Evolutionary conservation across 2,888 invertebrate genomes (phyloP).

Genomic region (Acanthoscelides obtectus): DNA sequence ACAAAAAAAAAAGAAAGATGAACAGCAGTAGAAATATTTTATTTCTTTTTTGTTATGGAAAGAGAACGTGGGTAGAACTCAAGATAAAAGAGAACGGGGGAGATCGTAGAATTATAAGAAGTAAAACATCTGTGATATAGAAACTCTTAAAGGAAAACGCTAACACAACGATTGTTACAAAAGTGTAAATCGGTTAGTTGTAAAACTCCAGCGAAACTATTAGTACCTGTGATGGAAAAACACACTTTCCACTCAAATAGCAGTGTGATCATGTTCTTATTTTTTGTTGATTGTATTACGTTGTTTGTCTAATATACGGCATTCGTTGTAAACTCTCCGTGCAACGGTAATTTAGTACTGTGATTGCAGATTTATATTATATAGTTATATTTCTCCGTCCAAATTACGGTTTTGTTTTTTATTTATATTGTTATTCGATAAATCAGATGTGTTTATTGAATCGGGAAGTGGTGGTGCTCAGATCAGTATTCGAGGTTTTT

Average conservation of each 20-base stretch:
- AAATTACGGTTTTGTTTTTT: background rate
- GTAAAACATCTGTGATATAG: slow-evolving; percentile 50
- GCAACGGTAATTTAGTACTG: background rate
- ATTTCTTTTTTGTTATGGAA: background rate
- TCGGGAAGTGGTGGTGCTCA: too few species aligned
- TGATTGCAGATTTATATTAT: background rate
- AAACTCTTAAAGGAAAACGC: slow-evolving; percentile 25
- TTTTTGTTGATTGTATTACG: background rate
- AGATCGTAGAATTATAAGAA: slow-evolving; percentile 32
- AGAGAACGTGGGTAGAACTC: background rate
- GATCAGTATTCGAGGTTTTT: too few species aligned
- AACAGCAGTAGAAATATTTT: background rate
- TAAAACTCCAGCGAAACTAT: background rate
- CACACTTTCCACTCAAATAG: background rate
- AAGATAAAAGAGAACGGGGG: background rate
- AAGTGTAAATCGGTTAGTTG: background rate
- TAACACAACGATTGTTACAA: slow-evolving; percentile 37
- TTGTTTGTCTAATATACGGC: background rate
- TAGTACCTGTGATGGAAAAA: background rate
- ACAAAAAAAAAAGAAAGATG: background rate
- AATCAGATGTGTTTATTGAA: too few species aligned
- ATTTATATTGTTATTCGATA: too few species aligned
- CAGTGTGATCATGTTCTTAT: background rate
- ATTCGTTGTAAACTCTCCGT: background rate
- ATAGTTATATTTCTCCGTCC: background rate